Conservation (phyloP, 2,888 invertebrate species). For the Rhagonycha fulva region DNA sequence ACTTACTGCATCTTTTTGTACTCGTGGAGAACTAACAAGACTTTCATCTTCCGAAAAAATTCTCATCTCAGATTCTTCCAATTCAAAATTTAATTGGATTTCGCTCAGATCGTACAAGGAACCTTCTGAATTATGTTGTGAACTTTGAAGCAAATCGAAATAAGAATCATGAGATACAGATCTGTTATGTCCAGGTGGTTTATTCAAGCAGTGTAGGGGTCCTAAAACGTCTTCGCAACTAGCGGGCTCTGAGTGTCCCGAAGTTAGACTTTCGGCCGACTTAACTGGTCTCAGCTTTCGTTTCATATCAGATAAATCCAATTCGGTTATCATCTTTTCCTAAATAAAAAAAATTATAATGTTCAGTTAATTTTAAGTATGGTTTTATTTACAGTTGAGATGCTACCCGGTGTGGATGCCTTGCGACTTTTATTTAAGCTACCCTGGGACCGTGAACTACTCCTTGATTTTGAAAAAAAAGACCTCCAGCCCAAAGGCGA, state of each 20-base stretch:
- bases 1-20: slow-evolving; percentile 54
- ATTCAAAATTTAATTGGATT: slow-evolving; percentile 79
- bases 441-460: slow-evolving; percentile 50
- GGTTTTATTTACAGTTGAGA: slow-evolving; percentile 47
- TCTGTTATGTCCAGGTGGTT: slow-evolving; percentile 62
- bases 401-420: slow-evolving; percentile 57
- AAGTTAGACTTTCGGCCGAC: slow-evolving; percentile 70
- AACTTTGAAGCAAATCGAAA: slow-evolving; percentile 77
- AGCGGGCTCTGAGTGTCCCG: slow-evolving; percentile 53
- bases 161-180: slow-evolving; percentile 94
- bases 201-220: slow-evolving; percentile 53
- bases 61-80: slow-evolving; percentile 83
- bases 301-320: slow-evolving; percentile 52
- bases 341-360: slow-evolving; percentile 29
- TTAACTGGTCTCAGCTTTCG: slow-evolving; percentile 68
- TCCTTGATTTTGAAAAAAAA: slow-evolving; percentile 66
- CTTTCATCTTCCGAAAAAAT: slow-evolving; percentile 90
- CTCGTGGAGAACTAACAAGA: slow-evolving; percentile 62
- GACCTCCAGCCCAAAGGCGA: slow-evolving; percentile 80
- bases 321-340: slow-evolving; percentile 54
- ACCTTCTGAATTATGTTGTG: slow-evolving; percentile 55
- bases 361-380: not conserved
- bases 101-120: slow-evolving; percentile 75
- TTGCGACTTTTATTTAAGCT: slow-evolving; percentile 55
- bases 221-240: slow-evolving; percentile 51